These are phyloP conservation scores for Patagioenas fasciata DNA, from an alignment of 2,113 vertebrate genomes.

Conservation along the genomic window DNA sequence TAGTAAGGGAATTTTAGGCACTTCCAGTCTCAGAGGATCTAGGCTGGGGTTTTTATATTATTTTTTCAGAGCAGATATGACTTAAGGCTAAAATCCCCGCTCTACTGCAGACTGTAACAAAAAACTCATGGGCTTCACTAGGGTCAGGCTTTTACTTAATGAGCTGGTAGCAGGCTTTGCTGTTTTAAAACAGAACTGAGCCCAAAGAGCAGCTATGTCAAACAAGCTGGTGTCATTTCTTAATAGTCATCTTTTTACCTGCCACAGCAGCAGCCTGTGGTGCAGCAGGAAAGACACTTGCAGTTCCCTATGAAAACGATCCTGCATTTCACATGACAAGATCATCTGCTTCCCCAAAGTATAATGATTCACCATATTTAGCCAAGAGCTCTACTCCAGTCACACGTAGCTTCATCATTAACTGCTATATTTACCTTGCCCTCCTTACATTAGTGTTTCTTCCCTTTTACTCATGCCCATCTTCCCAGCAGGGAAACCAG, in stretches of 20 bases:
- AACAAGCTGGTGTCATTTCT: not conserved
- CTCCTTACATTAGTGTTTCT: not conserved
- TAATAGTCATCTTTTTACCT: not conserved
- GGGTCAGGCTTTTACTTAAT: not conserved
- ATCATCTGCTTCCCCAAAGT: not conserved
- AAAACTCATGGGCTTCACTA: not conserved
- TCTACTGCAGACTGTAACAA: not conserved
- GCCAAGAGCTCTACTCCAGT: not conserved
- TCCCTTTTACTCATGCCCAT: not conserved
- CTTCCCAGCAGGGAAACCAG: not conserved
- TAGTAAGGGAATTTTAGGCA: not conserved
- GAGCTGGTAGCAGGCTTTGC: not conserved
- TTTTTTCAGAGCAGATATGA: constrained; percentile 20
- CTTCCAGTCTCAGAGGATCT: not conserved
- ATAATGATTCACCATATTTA: not conserved
- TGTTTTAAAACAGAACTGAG: not conserved
- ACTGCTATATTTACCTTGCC: not conserved
- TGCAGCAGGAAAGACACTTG: not conserved
- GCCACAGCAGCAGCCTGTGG: not conserved
- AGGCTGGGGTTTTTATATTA: not conserved
- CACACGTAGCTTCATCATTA: not conserved
- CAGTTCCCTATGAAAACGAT: not conserved
- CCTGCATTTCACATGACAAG: not conserved
- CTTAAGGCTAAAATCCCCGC: not conserved
- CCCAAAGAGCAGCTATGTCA: not conserved